These are phyloP conservation scores for Bergia puertoricense DNA, from an alignment of 92 coral and sea anemone species.

Conservation along the genomic window DNA sequence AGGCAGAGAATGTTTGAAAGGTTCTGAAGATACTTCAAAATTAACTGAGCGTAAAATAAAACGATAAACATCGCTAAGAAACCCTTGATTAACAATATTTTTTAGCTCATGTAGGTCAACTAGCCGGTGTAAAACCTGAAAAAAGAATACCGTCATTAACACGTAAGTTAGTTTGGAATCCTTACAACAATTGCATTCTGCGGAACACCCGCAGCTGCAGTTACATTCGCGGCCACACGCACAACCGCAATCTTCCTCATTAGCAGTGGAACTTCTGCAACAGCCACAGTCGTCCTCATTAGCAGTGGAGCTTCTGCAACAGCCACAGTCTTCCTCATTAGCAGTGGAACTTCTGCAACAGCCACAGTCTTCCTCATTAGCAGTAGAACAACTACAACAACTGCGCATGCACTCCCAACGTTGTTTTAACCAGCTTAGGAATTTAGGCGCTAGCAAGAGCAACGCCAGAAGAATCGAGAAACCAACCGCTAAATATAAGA, in stretches of 20 bases:
- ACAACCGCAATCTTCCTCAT: not conserved
- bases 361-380: too few relatives aligned
- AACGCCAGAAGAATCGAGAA: not conserved
- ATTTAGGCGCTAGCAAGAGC: not conserved
- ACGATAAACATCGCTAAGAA: not conserved
- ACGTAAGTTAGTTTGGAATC: not conserved
- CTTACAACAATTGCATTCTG: not conserved
- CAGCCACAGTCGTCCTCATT: not conserved
- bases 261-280: not conserved
- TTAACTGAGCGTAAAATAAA: not conserved
- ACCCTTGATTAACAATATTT: not conserved
- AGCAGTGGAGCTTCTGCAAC: not conserved
- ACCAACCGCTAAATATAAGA: not conserved
- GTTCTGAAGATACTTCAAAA: constrained; percentile 6
- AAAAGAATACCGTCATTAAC: not conserved
- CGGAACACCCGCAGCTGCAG: not conserved
- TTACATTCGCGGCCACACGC: not conserved
- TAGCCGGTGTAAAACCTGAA: constrained; percentile 3
- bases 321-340: not conserved
- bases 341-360: too few relatives aligned
- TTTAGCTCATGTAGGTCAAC: not conserved
- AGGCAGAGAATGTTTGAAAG: not conserved
- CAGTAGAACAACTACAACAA: too few relatives aligned
- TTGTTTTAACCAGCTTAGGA: not conserved
- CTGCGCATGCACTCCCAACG: not conserved